Evolutionary conservation across 2,888 invertebrate species (phyloP), one percentile per base, ranked within the genome.

Genomic region (Drosophila multiciliata): DNA sequence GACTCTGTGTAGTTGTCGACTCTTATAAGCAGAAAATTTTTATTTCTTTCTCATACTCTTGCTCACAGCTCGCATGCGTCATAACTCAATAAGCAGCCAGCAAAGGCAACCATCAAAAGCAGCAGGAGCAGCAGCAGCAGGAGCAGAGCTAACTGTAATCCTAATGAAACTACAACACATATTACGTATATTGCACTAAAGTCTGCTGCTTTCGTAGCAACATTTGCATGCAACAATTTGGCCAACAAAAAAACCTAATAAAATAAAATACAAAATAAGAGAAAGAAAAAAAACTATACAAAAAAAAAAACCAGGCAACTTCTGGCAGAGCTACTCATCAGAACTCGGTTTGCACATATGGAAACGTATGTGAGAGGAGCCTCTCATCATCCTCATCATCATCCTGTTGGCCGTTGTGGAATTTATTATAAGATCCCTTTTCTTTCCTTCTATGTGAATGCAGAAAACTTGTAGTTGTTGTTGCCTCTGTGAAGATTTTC

Each of bases 81-180:
- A 87, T 88, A 87, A 87, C 87, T 88, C 88, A 88, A 87, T 87
- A 88, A 87, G 73, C 86, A 83, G 80, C 49, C 50, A 57, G 61
- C 54, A 59, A 29, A 64, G 65, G 64, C 68, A 72, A 35, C 50
- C 67, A 72, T 63, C 75, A 75, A 63, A 61, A 54, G 73, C 35
- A 9, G 52, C 48, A 74, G 52, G 49, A 54, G 72, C 57, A 52
- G 66, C 35, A 7, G 55, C 48, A 73, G 67, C 73, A 76, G 64
- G 62, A 63, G 58, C 53, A 45, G 64, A 86, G 83, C 84, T 82
- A 87, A 83, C 88, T 87, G 87, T 87, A 88, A 87, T 87, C 85
- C 89, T 87, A 89, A 89, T 89, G 89, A 89, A 89, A 89, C 88
- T 89, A 88, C 87, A 89, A 82, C 82, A 80, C 83, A 86, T 67